Evolutionary conservation across 35 echinoderm and acorn worm genomes (phyloP).

Genomic region (Eucidaris tribuloides): DNA sequence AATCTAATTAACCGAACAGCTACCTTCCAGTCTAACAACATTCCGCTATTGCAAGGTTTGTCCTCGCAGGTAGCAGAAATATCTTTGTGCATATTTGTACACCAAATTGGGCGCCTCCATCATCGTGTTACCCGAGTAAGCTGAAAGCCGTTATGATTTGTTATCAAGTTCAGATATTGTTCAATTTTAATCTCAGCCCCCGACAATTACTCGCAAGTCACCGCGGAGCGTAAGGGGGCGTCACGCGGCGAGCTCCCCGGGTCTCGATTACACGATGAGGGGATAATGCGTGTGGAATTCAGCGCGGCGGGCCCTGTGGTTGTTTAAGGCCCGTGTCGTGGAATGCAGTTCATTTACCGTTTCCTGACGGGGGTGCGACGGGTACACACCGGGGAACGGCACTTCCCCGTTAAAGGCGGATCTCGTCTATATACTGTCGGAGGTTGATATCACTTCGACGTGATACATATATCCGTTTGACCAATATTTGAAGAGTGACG

Average conservation of each 20-base stretch:
- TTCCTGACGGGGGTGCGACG: neutral
- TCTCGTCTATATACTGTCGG: too few relatives aligned
- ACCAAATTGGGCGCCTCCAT: conserved; percentile 26
- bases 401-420: too few relatives aligned
- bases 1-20: neutral
- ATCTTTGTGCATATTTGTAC: conserved; percentile 25
- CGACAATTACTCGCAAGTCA: neutral
- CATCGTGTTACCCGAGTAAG: conserved; percentile 4
- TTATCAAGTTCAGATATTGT: conserved; percentile 6
- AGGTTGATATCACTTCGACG: too few relatives aligned
- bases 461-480: too few relatives aligned
- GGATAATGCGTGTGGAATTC: conserved; percentile 4
- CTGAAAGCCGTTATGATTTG: conserved; percentile 7
- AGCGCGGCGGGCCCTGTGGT: neutral
- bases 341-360: conserved; percentile 8
- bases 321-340: neutral
- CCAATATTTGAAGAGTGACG: too few relatives aligned
- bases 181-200: conserved; percentile 26
- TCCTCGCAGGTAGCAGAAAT: conserved; percentile 22
- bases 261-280: neutral
- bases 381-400: too few relatives aligned
- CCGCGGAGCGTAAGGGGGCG: neutral
- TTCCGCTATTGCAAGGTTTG: neutral
- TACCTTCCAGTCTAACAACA: neutral
- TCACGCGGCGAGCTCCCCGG: neutral